Base-by-base conservation (phyloP, 2,113 vertebrate species). In the Mungos mungo region DNA sequence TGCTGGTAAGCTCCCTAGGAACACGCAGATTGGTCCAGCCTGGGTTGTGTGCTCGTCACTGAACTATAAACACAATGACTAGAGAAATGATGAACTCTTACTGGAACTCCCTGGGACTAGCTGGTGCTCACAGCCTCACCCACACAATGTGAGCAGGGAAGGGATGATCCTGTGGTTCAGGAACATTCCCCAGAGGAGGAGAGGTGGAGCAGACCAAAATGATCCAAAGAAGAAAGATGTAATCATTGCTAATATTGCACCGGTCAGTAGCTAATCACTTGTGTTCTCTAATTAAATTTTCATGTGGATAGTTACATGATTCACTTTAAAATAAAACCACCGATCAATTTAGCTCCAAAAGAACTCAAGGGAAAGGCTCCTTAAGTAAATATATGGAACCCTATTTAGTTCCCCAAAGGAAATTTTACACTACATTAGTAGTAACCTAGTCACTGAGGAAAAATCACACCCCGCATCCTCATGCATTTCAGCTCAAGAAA, bases 271-370 rank as follows among this genome's bases (percentile, higher is more conserved):
- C 80, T 80, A 66, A 29, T 68, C 54, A 29, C 35, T 81, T 74
- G 8, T 52, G 23, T 93, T 82, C 19, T 66, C 47, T 45, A 41
- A 74, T 76, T 92, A 88, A 82, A 88, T 74, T 72, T 92, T 88
- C 57, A n/a, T 16, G 14, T 80, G 50, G 68, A 29, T 76, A 63
- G 14, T 31, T 50, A 29, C 29, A 76, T 33, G 6, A 88, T 83
- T 81, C 18, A 35, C 57, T 90, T 71, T 31, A 72, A 89, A 95
- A 77, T 85, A 76, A 88, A 57, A 77, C 21, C 79, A 38, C 15
- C 6, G 3, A 45, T 95, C 77, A 2, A 47, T 89, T 60, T 77
- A 41, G 50, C 19, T 87, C 52, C 52, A 65, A 52, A 90, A 27
- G 29, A 69, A 63, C 13, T 33, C 50, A 5, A 84, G 90, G 9